Base-by-base conservation (phyloP, 2,888 invertebrate species). In the Alviniconcha strummeri region DNA sequence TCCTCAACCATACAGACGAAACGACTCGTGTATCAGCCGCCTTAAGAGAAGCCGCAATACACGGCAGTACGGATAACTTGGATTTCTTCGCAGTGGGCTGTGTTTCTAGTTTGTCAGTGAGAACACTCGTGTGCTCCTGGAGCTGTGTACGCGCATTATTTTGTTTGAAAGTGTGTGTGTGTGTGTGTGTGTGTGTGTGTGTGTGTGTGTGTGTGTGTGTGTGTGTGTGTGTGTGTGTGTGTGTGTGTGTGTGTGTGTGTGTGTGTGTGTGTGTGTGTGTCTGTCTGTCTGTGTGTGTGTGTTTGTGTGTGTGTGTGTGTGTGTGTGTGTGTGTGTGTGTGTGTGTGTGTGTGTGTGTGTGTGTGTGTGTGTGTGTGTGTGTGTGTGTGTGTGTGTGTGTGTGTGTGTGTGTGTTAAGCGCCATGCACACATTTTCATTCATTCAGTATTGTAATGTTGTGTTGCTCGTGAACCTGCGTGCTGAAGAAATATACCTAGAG, bases 351-450 rank as follows among this genome's bases (percentile, higher is more conserved):
- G 56, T 56, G 17, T 56, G 56, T 56, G 56, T 77, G 55, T 56
- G 56, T 77, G 56, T 56, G 56, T 56, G n/a, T 56, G 56, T 77
- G 55, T 77, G 56, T 54, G 56, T 77, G 56, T 77, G 56, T 55
- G 56, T 56, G n/a, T 77, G 56, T 77, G 56, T 80, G 52, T 80
- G 54, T 80, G 55, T 80, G 11, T 80, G 55, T 71, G 9, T 80
- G 5, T 80, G 13, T 36, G 36, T 36, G 36, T 36, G 36, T 36
- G 36, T 36, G 0, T 36, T 36, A 36, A 36, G 36, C 36, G 36
- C 36, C 36, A 36, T 36, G 36, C 36, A 3, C 36, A 36, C 36
- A 36, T 36, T 36, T 0, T 36, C 36, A 36, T 36, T 36, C 36
- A 36, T 36, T 36, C 36, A 36, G 1, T 36, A 36, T 36, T 1